Conservation (phyloP, 2,113 vertebrate species). For the Recurvirostra avosetta region DNA sequence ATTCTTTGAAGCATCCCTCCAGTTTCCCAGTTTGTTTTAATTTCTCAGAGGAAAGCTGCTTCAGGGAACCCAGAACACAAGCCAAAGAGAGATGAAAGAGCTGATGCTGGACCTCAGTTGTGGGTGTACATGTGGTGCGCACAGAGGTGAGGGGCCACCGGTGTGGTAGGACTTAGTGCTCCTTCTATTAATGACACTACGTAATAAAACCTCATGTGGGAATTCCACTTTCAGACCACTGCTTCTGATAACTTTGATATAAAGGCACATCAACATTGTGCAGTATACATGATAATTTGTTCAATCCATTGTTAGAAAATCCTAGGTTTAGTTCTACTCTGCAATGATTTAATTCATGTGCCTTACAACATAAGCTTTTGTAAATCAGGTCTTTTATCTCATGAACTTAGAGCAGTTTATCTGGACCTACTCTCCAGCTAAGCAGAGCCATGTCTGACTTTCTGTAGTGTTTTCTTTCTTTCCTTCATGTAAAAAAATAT, state of each 20-base stretch:
- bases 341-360: fast-evolving
- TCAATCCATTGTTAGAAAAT: background rate
- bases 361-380: background rate
- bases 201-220: background rate
- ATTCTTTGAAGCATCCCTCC: background rate
- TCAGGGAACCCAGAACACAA: background rate
- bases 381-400: background rate
- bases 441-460: background rate
- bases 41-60: background rate
- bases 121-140: background rate
- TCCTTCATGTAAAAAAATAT: background rate
- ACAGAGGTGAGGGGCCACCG: background rate
- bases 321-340: background rate
- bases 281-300: background rate
- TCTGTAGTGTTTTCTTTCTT: background rate
- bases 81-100: background rate
- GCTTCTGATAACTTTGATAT: background rate
- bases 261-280: background rate
- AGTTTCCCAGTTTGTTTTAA: background rate
- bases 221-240: background rate
- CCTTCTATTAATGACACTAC: background rate
- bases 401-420: background rate
- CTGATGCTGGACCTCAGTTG: background rate
- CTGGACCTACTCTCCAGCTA: background rate
- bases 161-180: background rate